Evolutionary conservation across 2,797 vertebrate species (phyloP), one percentile per base, ranked within the genome.

Genomic region (Lacerta agilis): DNA sequence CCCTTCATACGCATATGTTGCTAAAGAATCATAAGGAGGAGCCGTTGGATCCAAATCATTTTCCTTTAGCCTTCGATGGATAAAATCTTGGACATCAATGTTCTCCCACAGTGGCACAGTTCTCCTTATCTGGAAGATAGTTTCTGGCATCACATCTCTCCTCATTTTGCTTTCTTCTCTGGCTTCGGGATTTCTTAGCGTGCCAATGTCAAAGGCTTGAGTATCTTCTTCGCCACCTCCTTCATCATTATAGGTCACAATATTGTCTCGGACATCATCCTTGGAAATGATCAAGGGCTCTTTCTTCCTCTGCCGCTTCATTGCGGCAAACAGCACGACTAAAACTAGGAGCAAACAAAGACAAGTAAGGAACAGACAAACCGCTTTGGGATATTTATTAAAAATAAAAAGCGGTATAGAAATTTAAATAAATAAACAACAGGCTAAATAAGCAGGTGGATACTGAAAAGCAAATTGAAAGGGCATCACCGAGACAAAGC

Each of bases 161-260:
- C 99, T 97, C 29, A 98, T 97, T 95, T 99, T 98, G 95, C 97
- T 98, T 94, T 98, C 98, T 66, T 98, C 98, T 66, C 99, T 98
- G 10, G 98, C 98, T 96, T 99, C 98, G 2, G 99, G 98, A 96
- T 99, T 99, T 93, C 98, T 97, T 81, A 99, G 94, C 0, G 99
- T 98, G 77, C 98, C 98, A 9, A 99, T 99, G 93, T 99, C 99
- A 94, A 99, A 99, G 93, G 99, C 99, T 91, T 99, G 98, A 0
- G 99, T 99, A 94, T 99, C 99, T 94, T 99, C 99, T 92, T 99
- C 99, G 83, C 99, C 99, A 1, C 99, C 99, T 2, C 99, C 99
- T 95, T 99, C 99, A 18, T 99, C 99, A 1, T 99, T 99, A 97
- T 99, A 99, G 92, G 98, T 99, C 94, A 99, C 98, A 33, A 99